These are phyloP conservation scores for Danaus plexippus DNA, from an alignment of 1,140 invertebrate genomes.

Conservation along the genomic window DNA sequence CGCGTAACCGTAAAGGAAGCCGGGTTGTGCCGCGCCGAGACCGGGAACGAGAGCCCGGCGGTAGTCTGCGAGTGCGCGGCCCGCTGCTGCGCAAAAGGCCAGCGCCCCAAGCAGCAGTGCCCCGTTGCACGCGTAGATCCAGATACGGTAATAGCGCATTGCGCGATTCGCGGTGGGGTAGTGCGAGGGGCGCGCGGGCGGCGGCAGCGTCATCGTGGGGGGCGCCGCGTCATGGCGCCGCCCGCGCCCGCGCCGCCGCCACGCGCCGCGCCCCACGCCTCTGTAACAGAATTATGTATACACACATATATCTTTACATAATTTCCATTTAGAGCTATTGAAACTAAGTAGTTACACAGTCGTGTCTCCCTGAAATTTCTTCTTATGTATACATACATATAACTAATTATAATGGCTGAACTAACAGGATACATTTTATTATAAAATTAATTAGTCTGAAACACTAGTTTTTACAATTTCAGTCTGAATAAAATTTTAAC, in stretches of 20 bases:
- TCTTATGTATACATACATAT: neutral
- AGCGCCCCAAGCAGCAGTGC: constrained; percentile 86
- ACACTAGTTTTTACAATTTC: no score
- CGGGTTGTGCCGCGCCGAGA: constrained; percentile 82
- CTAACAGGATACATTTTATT: neutral
- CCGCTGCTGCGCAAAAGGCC: constrained; percentile 84
- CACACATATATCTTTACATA: constrained; percentile 1
- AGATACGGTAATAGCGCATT: constrained; percentile 87
- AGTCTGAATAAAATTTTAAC: no score
- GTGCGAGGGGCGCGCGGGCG: constrained; percentile 63
- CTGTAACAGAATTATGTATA: constrained; percentile 33
- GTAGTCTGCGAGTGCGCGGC: constrained; percentile 80
- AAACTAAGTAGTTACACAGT: neutral
- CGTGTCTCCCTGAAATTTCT: neutral
- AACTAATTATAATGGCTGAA: constrained; percentile 1
- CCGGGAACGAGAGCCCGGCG: constrained; percentile 80
- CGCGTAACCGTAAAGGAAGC: constrained; percentile 87
- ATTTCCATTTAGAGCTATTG: neutral
- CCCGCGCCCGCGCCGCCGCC: constrained; percentile 67
- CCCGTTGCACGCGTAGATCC: constrained; percentile 94
- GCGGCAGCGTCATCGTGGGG: constrained; percentile 67
- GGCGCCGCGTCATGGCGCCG: constrained; percentile 62
- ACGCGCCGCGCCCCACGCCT: constrained; percentile 66
- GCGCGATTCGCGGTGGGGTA: constrained; percentile 61
- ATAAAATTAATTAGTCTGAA: no score